Evolutionary conservation across 2,888 invertebrate species (phyloP), one percentile per base, ranked within the genome.

Genomic region (Cryptocheilus praepositus): DNA sequence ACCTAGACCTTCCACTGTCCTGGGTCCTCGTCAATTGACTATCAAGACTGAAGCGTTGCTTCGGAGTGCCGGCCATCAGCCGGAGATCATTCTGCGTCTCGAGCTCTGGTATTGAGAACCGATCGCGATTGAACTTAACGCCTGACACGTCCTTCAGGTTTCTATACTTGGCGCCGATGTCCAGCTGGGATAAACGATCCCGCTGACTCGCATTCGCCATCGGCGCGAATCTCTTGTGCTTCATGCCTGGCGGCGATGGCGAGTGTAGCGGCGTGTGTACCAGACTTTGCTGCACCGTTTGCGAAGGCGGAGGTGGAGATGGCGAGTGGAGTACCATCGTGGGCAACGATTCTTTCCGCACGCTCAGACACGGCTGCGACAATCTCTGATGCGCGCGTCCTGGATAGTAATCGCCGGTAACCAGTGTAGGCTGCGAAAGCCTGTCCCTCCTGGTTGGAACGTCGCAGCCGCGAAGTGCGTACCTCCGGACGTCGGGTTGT

Each of bases 31-130:
- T 83, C 68, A 85, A 59, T 18, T 82, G 82, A 67, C 86, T 86
- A 59, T 86, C 85, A 0, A 85, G 64, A 58, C 85, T 87, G 64
- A 83, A 87, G 44, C 87, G 74, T 54, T 87, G 87, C 57, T 87
- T 87, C 0, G 87, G 87, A 0, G 86, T 86, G 0, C 87, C 86
- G 3, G 85, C 86, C 11, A 87, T 86, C 15, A 85, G 61, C n/a
- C 76, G 74, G 4, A 87, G 69, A 57, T 87, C 87, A 62, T 87
- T 87, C 28, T 86, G 83, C 0, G 87, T 86, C 56, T 87, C 85
- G 0, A 87, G 65, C 54, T 87, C 87, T 1, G 87, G 87, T 36
- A 87, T 87, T 13, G 87, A 87, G 61, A 85, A 87, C 22, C 87
- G 70, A 22, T 87, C 87, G 0, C 87, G 80, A 62, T 86, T 87